These are phyloP conservation scores for Vespertilio murinus DNA, from an alignment of 2,797 vertebrate species.

Conservation along the genomic window DNA sequence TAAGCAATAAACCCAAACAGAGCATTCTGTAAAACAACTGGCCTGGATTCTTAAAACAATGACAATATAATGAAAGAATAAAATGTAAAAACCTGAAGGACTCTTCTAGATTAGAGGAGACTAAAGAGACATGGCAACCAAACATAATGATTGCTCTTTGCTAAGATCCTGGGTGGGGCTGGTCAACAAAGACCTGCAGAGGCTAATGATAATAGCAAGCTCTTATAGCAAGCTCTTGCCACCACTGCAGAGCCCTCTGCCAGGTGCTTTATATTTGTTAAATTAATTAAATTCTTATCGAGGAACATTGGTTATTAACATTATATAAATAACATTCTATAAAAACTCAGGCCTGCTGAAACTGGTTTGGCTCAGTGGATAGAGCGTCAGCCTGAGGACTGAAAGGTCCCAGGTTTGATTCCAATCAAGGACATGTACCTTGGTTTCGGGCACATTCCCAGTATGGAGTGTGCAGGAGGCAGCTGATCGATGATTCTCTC, in stretches of 20 bases:
- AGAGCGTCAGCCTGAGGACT: no score
- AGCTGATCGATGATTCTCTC: no score
- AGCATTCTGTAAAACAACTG: not conserved
- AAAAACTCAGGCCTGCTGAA: no score
- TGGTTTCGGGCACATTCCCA: no score
- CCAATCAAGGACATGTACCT: no score
- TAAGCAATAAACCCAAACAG: not conserved
- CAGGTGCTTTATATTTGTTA: not conserved
- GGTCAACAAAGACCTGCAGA: not conserved
- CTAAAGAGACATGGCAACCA: not conserved
- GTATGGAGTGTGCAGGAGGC: no score
- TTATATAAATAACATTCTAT: not conserved
- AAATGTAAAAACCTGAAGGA: not conserved
- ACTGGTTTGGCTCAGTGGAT: no score
- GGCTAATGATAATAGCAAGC: not conserved
- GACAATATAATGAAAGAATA: not conserved
- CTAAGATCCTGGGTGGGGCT: not conserved
- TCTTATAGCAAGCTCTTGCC: not conserved
- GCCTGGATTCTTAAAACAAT: not conserved
- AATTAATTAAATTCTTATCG: not conserved
- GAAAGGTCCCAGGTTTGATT: no score
- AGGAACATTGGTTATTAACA: not conserved
- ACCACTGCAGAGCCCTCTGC: not conserved
- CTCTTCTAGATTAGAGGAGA: not conserved
- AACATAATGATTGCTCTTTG: not conserved